These are phyloP conservation scores for Drosophila albomicans DNA, from an alignment of 1,140 invertebrate species.

Conservation along the genomic window DNA sequence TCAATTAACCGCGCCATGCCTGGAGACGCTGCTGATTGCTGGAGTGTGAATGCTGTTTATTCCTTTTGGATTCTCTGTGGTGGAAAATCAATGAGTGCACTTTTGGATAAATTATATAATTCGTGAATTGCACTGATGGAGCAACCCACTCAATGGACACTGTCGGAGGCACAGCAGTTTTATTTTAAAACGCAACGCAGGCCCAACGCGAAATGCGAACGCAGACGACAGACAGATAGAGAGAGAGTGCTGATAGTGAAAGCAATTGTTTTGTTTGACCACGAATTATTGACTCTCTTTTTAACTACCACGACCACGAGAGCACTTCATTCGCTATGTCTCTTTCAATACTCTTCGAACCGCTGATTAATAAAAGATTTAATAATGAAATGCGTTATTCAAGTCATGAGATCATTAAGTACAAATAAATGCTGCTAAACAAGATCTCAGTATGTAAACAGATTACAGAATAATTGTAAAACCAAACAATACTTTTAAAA, in stretches of 20 bases:
- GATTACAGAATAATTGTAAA: not conserved
- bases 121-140: slow-evolving; percentile 37
- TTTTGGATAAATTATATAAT: slow-evolving; percentile 62
- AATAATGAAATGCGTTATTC: not conserved
- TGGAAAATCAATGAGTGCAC: slow-evolving; percentile 46
- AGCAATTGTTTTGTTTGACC: slow-evolving; percentile 64
- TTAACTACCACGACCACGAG: slow-evolving; percentile 1
- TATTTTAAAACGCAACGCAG: slow-evolving; percentile 49
- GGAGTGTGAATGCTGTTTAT: slow-evolving; percentile 15
- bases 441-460: not conserved
- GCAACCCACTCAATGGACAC: slow-evolving; percentile 38
- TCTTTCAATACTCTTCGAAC: slow-evolving; percentile 4
- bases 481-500: slow-evolving; percentile 15
- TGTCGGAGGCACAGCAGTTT: slow-evolving; percentile 13
- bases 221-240: slow-evolving; percentile 9
- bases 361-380: not conserved
- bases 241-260: slow-evolving; percentile 31
- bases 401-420: slow-evolving; percentile 18
- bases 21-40: slow-evolving; percentile 27
- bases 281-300: slow-evolving; percentile 41
- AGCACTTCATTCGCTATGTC: slow-evolving; percentile 16
- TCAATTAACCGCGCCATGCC: slow-evolving; percentile 73
- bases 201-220: slow-evolving; percentile 40
- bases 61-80: not conserved
- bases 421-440: not conserved